Evolutionary conservation across 2,888 invertebrate species (phyloP).

Genomic region (Netelia melanura): DNA sequence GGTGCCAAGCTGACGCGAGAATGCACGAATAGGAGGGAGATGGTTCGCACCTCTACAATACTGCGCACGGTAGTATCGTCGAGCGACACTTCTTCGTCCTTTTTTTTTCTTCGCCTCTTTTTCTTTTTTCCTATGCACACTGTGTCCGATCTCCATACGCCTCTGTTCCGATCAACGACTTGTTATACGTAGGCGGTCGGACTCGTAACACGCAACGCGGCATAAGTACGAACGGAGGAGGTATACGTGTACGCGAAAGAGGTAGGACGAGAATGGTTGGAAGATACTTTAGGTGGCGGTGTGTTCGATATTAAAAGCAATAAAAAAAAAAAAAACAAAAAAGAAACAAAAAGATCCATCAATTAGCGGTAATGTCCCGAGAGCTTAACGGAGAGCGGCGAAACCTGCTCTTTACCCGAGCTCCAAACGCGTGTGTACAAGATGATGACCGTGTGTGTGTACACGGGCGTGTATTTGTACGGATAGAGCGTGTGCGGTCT

Average conservation of each 20-base stretch:
- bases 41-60: conserved; percentile 45
- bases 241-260: conserved; percentile 52
- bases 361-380: conserved; percentile 79
- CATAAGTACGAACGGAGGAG: conserved; percentile 3
- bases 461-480: conserved; percentile 38
- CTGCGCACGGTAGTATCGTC: conserved; percentile 36
- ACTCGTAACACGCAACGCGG: conserved; percentile 47
- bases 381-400: conserved; percentile 70
- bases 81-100: conserved; percentile 13
- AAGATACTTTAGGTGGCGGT: conserved; percentile 55
- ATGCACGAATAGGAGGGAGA: conserved; percentile 28
- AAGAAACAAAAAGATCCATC: conserved; percentile 72
- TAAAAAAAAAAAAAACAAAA: conserved; percentile 45
- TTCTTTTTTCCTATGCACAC: conserved; percentile 37
- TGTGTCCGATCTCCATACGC: conserved; percentile 18
- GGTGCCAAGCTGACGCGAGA: conserved; percentile 53
- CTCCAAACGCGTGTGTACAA: conserved; percentile 40
- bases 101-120: conserved; percentile 11
- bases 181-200: conserved; percentile 52
- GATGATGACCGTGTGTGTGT: conserved; percentile 64
- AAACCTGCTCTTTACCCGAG: conserved; percentile 39
- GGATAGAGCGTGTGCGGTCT: conserved; percentile 50
- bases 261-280: conserved; percentile 56
- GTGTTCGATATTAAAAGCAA: conserved; percentile 81
- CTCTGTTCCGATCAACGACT: conserved; percentile 42